These are phyloP conservation scores for fruit fly (Drosophila melanogaster) DNA, from an alignment of 1,140 invertebrate species.

Conservation along the genomic window Release_6_plus_ISO1_MT NC_004354.4:16537001-16537500, in stretches of 20 bases:
- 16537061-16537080: conserved; percentile 68
- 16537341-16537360: conserved; percentile 28
- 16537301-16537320: not conserved
- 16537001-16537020: conserved; percentile 36
- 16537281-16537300: not conserved
- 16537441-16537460: conserved; percentile 68
- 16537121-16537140: not conserved
- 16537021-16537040: conserved; percentile 53
- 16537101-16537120: conserved; percentile 27
- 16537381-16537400: conserved; percentile 48
- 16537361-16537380: conserved; percentile 24
- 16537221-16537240: conserved; percentile 69
- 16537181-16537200: conserved; percentile 56
- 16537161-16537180: too few species aligned
- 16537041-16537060: conserved; percentile 62
- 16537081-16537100: conserved; percentile 76
- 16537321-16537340: too few species aligned
- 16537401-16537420: conserved; percentile 47
- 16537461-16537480: conserved; percentile 37
- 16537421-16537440: conserved; percentile 61
- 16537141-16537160: too few species aligned
- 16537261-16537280: conserved; percentile 34
- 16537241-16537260: conserved; percentile 41
- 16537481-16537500: not conserved
- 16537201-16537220: conserved; percentile 80